Evolutionary conservation across 2,113 vertebrate species (phyloP), one percentile per base, ranked within the genome.

Genomic region (Epinephelus moara): DNA sequence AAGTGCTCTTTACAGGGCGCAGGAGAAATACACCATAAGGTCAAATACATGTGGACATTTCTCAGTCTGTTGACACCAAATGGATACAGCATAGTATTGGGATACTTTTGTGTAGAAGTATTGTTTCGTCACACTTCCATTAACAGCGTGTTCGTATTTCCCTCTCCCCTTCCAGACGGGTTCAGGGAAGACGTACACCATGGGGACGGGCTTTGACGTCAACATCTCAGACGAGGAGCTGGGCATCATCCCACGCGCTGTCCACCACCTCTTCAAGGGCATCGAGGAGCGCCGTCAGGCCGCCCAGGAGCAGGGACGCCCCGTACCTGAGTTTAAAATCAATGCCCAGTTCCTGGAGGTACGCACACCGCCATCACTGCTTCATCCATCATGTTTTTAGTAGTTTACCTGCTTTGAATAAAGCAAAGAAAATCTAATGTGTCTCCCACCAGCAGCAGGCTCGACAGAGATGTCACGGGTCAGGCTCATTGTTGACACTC

Each of bases 261-360:
- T 99, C 73, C 96, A 93, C 80, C 97, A 99, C 85, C 97, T 99
- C 81, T 99, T 95, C 86, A 96, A 92, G 80, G 96, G 96, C 91
- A 98, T 99, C 45, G 98, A 98, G 93, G 95, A 97, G 84, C 97
- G 97, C 33, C 96, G 94, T 1, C 93, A 96, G 78, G 89, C 90
- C 7, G 98, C 98, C 49, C 84, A 96, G 80, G 96, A 98, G 77
- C 96, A 97, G 86, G 97, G 96, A 18, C 94, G 96, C 15, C 97
- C 98, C 19, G 91, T 96, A 17, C 98, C 98, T 0, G 98, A 99
- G 93, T 99, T 99, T 85, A 99, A 98, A 95, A 98, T 99, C 90
- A 99, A 97, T 85, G 97, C 97, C 3, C 98, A 99, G 47, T 99
- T 99, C 91, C 94, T 99, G 25, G 98, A 99, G 97, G 98, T 99